Evolutionary conservation across 2,797 vertebrate species (phyloP), one percentile per base, ranked within the genome.

Genomic region (Graptemys geographica): DNA sequence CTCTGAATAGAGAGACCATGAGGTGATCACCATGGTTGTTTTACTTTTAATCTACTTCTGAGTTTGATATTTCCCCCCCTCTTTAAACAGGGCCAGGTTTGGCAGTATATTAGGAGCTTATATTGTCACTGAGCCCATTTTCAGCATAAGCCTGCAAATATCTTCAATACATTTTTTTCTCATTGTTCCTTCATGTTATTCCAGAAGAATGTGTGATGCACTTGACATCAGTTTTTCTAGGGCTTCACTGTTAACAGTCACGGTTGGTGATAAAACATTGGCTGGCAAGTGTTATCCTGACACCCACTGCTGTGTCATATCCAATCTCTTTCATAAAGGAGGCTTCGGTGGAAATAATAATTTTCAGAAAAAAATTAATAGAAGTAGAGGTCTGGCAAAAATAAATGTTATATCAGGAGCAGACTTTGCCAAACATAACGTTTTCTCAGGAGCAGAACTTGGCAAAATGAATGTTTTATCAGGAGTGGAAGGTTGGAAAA

Each of bases 111-210:
- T 76, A 95, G 96, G 96, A 98, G 96, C 94, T 97, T 97, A 97
- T 97, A 97, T n/a, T 96, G 92, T 96, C 97, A 98, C 96, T 96
- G 96, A 98, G 86, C 72, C 83, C 11, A 41, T 97, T 98, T 98
- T 97, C 97, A 98, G 96, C 96, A 95, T 88, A 97, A 94, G 59
- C 87, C 95, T 97, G 93, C 90, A 97, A 98, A 97, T 95, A 94
- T 72, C 85, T 28, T 62, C 88, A 90, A 83, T 57, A 57, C 56
- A 57, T 90, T 93, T 92, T 83, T 91, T 97, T 97, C 91, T 95
- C 93, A 69, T 80, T 94, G 92, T 86, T 91, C 80, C 28, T 91
- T 90, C 90, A 96, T 89, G 83, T 88, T 79, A 90, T 94, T 97
- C 94, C 94, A 95, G 94, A 96, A 96, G 92, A 97, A 95, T 55